phyloP scores from a whole-genome alignment of 2,888 invertebrate species.

The Agrotis ipsilon region DNA sequence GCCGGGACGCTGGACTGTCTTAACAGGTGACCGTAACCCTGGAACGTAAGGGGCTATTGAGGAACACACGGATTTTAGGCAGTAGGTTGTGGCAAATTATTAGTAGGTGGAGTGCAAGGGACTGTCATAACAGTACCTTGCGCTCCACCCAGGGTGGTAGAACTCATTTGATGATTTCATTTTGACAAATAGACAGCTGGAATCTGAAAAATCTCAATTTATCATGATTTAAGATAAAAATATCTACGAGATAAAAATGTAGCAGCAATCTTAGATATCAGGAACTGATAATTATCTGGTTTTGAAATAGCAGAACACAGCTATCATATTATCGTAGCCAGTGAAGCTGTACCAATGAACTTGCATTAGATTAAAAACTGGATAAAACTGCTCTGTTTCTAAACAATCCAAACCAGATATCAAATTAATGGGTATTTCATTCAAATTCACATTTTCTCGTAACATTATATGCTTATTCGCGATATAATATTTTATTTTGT shows the following conservation, averaged over 20 bases:
- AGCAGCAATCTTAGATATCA: not conserved
- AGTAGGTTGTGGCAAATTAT: too few relatives aligned
- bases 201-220: not conserved
- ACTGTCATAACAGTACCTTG: too few relatives aligned
- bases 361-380: conserved; percentile 21
- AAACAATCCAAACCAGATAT: conserved; percentile 21
- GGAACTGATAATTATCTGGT: not conserved
- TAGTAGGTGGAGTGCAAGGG: too few relatives aligned
- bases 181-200: too few relatives aligned
- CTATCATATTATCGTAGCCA: not conserved
- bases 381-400: conserved; percentile 23
- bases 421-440: conserved; percentile 18
- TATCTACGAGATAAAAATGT: conserved; percentile 18
- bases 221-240: conserved; percentile 8
- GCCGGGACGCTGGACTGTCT: too few relatives aligned
- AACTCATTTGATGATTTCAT: too few relatives aligned
- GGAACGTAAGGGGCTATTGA: too few relatives aligned
- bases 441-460: conserved; percentile 14
- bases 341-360: conserved; percentile 4
- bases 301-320: conserved; percentile 12
- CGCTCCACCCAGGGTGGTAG: too few relatives aligned
- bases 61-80: too few relatives aligned
- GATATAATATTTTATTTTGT: too few relatives aligned
- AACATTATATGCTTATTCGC: conserved; percentile 4
- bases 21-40: too few relatives aligned